phyloP scores from a whole-genome alignment of 2,797 vertebrate species.

The Sus cebifrons region DNA sequence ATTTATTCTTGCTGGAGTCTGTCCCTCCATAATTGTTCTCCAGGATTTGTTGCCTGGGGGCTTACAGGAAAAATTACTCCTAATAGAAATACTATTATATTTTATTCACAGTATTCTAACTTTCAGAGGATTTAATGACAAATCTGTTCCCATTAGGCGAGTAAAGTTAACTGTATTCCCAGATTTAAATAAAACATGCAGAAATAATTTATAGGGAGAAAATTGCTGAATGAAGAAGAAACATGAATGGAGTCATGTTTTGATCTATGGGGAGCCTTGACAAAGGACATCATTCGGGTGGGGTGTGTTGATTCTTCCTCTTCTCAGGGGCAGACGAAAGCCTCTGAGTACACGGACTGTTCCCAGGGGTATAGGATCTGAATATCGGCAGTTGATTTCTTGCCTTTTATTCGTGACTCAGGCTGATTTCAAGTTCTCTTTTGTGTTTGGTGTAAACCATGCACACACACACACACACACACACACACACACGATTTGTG shows the following conservation, averaged over 20 bases:
- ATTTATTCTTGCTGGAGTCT: conserved; percentile 65
- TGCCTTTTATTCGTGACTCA: not conserved
- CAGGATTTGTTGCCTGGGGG: conserved; percentile 29
- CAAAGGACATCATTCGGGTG: not conserved
- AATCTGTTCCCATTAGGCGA: conserved; percentile 8
- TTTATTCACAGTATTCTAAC: conserved; percentile 77
- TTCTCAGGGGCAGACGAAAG: not conserved
- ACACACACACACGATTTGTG: not conserved
- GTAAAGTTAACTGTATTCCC: not conserved
- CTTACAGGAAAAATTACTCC: conserved; percentile 63
- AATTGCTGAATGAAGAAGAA: not conserved
- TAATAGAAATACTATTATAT: conserved; percentile 70
- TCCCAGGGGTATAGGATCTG: not conserved
- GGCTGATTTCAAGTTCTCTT: not conserved
- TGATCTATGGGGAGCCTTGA: not conserved
- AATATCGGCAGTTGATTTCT: not conserved
- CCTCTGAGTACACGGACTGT: not conserved
- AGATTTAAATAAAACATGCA: not conserved
- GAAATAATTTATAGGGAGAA: not conserved
- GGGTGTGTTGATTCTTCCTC: not conserved
- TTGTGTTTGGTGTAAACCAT: not conserved
- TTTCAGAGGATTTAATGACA: conserved; percentile 70
- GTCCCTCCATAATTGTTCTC: conserved; percentile 71
- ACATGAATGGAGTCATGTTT: not conserved
- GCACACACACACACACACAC: not conserved